Conservation (phyloP, 2,797 vertebrate species). For the Tenualosa thibaudeaui region DNA sequence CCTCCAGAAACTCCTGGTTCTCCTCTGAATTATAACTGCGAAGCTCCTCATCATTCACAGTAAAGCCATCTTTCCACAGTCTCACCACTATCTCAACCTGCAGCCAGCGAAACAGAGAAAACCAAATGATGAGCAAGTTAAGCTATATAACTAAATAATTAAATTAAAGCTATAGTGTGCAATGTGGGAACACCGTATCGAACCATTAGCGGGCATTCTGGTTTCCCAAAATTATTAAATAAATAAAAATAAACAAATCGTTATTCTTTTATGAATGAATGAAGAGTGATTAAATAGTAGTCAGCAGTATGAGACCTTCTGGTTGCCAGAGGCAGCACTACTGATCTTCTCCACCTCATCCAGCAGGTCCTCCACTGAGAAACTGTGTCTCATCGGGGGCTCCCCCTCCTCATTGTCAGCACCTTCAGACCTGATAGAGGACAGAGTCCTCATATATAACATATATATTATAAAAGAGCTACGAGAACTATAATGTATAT, state of each 20-base stretch:
- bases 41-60: slow-evolving; percentile 87
- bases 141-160: too few species aligned
- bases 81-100: slow-evolving; percentile 92
- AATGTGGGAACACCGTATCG: too few species aligned
- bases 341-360: slow-evolving; percentile 83
- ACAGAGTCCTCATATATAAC: neutral
- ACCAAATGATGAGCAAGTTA: too few species aligned
- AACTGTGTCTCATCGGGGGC: slow-evolving; percentile 74
- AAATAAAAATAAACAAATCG: too few species aligned
- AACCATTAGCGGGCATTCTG: too few species aligned
- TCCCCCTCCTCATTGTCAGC: slow-evolving; percentile 64
- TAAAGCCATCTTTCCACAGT: slow-evolving; percentile 97
- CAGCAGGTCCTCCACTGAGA: slow-evolving; percentile 80
- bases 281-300: neutral
- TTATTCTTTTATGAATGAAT: neutral
- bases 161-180: too few species aligned
- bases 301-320: slow-evolving; percentile 65
- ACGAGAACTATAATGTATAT: too few species aligned
- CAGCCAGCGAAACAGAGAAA: slow-evolving; percentile 12
- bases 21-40: slow-evolving; percentile 83
- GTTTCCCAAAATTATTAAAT: too few species aligned
- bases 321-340: slow-evolving; percentile 69
- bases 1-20: slow-evolving; percentile 91
- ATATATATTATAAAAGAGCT: too few species aligned
- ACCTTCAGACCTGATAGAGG: slow-evolving; percentile 55